Percentiles rank a stretch among this genome's conserved stretches.
Evolutionary conservation across 2,113 vertebrate species (phyloP).

Genomic region (Colaptes auratus): DNA sequence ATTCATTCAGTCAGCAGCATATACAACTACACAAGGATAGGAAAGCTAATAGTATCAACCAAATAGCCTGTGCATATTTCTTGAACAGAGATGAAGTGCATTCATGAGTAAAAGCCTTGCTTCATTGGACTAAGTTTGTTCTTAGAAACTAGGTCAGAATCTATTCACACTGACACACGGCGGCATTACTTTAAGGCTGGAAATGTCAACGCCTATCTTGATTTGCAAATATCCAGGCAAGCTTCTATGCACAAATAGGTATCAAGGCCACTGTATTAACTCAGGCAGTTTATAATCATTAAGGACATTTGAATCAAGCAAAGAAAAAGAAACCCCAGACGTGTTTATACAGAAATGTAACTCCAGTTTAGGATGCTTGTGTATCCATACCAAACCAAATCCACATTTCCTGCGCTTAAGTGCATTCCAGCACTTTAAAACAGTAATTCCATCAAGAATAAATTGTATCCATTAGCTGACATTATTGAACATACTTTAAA

Average conservation of each 20-base stretch:
- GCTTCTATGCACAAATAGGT: neutral
- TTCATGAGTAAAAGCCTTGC: constrained; percentile 56
- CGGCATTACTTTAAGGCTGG: constrained; percentile 61
- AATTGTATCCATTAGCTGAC: constrained; percentile 33
- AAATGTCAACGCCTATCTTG: constrained; percentile 63
- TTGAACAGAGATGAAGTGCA: constrained; percentile 45
- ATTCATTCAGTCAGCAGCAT: neutral
- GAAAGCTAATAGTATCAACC: constrained; percentile 43
- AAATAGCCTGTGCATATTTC: constrained; percentile 35
- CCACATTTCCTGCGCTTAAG: neutral
- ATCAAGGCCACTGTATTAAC: neutral
- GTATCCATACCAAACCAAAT: neutral
- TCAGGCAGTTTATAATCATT: neutral
- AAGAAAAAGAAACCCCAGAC: neutral
- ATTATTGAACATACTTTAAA: constrained; percentile 25
- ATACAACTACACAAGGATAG: constrained; percentile 34
- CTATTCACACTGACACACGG: constrained; percentile 60
- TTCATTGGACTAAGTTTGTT: constrained; percentile 63
- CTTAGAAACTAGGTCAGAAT: constrained; percentile 61
- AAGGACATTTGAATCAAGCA: neutral
- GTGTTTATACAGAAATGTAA: neutral
- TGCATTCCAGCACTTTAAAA: constrained; percentile 14
- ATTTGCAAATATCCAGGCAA: constrained; percentile 62
- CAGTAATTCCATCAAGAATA: neutral
- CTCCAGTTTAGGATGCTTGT: neutral